Conservation (phyloP, 2,888 invertebrate species). For the Xanthostigma xanthostigma region DNA sequence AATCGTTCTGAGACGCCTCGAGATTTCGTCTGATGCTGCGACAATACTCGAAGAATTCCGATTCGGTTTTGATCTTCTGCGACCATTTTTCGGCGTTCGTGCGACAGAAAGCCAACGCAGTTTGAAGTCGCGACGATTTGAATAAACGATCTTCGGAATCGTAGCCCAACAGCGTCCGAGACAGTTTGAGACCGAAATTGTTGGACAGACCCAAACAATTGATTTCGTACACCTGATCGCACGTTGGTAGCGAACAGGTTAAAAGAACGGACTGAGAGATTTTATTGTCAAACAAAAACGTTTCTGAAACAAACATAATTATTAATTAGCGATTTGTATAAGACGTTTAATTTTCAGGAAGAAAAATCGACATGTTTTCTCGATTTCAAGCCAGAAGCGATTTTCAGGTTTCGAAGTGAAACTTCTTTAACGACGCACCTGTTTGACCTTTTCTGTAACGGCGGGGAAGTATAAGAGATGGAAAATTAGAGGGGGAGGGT, state of each 20-base stretch:
- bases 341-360: too few relatives aligned
- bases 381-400: too few relatives aligned
- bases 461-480: too few relatives aligned
- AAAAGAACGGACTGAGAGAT: conserved; percentile 48
- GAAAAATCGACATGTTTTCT: too few relatives aligned
- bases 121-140: conserved; percentile 46
- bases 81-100: conserved; percentile 47
- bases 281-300: conserved; percentile 42
- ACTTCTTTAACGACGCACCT: too few relatives aligned
- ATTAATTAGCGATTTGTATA: not conserved
- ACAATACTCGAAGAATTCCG: too few relatives aligned
- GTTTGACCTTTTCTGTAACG: too few relatives aligned
- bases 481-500: too few relatives aligned
- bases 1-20: too few relatives aligned
- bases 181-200: conserved; percentile 37
- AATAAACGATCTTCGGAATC: conserved; percentile 46
- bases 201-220: conserved; percentile 31
- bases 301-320: conserved; percentile 23
- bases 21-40: too few relatives aligned
- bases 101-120: conserved; percentile 49
- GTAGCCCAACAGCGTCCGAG: conserved; percentile 43
- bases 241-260: conserved; percentile 44
- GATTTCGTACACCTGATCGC: conserved; percentile 34
- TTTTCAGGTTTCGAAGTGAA: too few relatives aligned
- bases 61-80: conserved; percentile 33